A percentile compares a stretch with the other conserved stretches of the same genome.
Evolutionary conservation across 2,888 invertebrate species (phyloP).

Genomic region (Melanophora roralis): DNA sequence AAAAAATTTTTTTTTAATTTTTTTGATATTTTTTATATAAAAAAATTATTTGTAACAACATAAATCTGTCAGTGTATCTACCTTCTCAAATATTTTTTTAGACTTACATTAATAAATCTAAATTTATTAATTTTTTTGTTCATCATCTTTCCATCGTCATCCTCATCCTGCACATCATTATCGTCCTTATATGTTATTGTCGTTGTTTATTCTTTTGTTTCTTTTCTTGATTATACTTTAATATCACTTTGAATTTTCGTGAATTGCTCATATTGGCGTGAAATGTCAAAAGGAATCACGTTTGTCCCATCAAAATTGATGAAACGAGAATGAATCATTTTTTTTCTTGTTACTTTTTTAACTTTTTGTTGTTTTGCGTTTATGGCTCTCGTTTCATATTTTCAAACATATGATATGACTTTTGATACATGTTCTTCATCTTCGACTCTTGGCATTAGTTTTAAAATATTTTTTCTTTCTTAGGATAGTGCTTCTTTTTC

Average conservation of each 20-base stretch:
- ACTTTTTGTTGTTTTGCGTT: slow-evolving; percentile 3
- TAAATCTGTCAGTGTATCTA: slow-evolving; percentile 4
- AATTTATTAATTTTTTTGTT: slow-evolving; percentile 52
- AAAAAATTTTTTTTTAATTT: not conserved
- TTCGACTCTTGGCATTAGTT: not conserved
- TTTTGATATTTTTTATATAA: no score
- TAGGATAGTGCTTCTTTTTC: slow-evolving; percentile 48
- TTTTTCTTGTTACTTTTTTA: slow-evolving; percentile 16
- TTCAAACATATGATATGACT: slow-evolving; percentile 58
- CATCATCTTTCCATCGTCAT: slow-evolving; percentile 30
- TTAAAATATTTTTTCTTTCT: not conserved
- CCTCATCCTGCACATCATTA: not conserved
- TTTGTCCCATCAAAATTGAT: slow-evolving; percentile 67
- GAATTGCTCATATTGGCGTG: slow-evolving; percentile 64
- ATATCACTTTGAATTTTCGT: slow-evolving; percentile 62
- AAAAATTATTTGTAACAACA: no score
- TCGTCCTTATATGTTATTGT: slow-evolving; percentile 10
- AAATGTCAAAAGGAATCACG: slow-evolving; percentile 64
- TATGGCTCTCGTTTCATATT: slow-evolving; percentile 30
- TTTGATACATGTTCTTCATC: slow-evolving; percentile 53
- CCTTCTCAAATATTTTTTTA: not conserved
- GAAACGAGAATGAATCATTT: slow-evolving; percentile 65
- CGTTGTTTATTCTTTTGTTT: slow-evolving; percentile 47
- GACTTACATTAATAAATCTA: slow-evolving; percentile 43
- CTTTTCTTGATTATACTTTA: slow-evolving; percentile 56